Percentiles rank a stretch among this genome's conserved stretches.
Evolutionary conservation across 2,888 invertebrate genomes (phyloP).

Genomic region (Caenorhabditis sp.): DNA sequence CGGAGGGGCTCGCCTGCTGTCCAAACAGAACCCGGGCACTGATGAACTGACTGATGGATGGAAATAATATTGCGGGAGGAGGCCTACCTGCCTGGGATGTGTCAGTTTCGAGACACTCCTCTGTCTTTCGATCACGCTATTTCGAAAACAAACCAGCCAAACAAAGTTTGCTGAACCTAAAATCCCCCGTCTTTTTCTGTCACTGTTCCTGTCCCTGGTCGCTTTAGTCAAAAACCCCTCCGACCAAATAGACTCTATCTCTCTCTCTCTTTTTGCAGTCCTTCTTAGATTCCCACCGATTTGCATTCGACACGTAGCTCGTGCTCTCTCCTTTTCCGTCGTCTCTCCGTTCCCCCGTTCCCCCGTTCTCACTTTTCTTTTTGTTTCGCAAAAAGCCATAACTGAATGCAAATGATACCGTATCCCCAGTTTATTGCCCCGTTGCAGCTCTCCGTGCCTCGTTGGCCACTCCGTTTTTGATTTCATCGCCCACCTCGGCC

Average conservation of each 20-base stretch:
- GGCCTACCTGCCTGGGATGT: constrained; percentile 3
- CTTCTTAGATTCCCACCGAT: constrained; percentile 4
- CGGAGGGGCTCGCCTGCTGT: constrained; percentile 36
- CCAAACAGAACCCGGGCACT: constrained; percentile 41
- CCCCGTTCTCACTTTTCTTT: not conserved
- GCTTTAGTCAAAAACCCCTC: not conserved
- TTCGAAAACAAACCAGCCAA: not conserved
- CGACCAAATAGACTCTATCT: not conserved
- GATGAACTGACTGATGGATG: constrained; percentile 39
- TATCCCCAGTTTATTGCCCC: not conserved
- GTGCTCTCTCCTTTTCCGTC: not conserved
- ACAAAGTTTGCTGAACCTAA: not conserved
- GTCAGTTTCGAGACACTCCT: constrained; percentile 25
- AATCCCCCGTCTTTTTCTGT: too few species aligned
- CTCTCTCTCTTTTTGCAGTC: not conserved
- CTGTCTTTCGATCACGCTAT: not conserved
- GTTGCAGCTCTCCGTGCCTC: constrained; percentile 6
- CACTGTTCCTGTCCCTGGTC: too few species aligned
- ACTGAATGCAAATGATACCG: constrained; percentile 7
- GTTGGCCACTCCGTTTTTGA: constrained; percentile 4
- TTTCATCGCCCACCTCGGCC: not conserved
- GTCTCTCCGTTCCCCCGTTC: not conserved
- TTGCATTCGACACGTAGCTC: constrained; percentile 34
- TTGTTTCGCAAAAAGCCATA: constrained; percentile 8
- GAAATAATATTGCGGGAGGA: constrained; percentile 46